These are phyloP conservation scores for Paramormyrops kingsleyae DNA, from an alignment of 2,113 vertebrate species.

Conservation along the genomic window DNA sequence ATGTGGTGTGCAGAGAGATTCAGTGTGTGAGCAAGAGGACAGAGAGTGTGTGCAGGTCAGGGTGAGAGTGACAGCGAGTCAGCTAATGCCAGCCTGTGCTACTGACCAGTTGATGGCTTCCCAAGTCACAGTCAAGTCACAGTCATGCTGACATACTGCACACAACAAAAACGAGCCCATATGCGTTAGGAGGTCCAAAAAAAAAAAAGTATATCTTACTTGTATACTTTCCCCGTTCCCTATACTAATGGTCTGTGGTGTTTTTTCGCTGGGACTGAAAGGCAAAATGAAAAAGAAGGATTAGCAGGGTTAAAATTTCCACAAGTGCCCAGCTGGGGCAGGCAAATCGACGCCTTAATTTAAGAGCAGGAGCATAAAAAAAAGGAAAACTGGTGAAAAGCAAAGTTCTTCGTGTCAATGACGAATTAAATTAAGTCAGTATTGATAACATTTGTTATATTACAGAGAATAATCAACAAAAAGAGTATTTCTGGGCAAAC, in stretches of 20 bases:
- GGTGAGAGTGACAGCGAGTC: not conserved
- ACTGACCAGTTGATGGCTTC: not conserved
- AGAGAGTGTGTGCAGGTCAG: not conserved
- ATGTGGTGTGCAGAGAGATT: not conserved
- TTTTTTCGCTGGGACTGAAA: slow-evolving; percentile 89
- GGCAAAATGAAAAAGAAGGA: slow-evolving; percentile 31
- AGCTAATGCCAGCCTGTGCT: not conserved
- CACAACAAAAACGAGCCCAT: not conserved
- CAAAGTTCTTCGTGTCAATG: not conserved
- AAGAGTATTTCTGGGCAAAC: not conserved
- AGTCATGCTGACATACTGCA: not conserved
- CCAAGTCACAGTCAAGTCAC: not conserved
- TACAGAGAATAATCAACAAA: not conserved
- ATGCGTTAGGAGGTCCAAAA: not conserved
- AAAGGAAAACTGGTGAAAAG: not conserved
- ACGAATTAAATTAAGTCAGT: not conserved
- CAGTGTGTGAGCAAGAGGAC: not conserved
- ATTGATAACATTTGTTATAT: not conserved
- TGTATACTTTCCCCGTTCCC: slow-evolving; percentile 91
- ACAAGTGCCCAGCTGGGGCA: not conserved
- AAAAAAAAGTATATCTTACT: slow-evolving; percentile 56
- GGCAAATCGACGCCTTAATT: not conserved
- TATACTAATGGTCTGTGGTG: slow-evolving; percentile 87
- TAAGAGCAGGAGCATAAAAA: not conserved
- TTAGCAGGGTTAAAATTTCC: not conserved